phyloP scores from a whole-genome alignment of 2,113 vertebrate genomes.

The Apteryx owenii region DNA sequence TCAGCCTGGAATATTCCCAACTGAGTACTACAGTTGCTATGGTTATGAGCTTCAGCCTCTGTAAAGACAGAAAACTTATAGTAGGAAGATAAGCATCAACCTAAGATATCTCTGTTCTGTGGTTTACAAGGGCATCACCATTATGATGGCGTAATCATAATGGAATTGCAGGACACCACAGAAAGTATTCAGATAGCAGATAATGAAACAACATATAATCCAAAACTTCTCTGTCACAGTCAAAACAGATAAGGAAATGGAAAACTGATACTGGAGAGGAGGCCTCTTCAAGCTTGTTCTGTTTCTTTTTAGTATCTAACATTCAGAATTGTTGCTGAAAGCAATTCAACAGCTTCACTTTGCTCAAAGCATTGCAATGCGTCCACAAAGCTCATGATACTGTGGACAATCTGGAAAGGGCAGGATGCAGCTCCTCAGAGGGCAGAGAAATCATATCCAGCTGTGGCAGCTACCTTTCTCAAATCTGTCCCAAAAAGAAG shows the following conservation, averaged over 20 bases:
- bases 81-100: not conserved
- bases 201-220: not conserved
- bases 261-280: not conserved
- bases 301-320: not conserved
- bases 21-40: not conserved
- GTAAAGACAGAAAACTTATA: not conserved
- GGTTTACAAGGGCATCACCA: not conserved
- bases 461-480: not conserved
- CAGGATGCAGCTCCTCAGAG: not conserved
- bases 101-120: not conserved
- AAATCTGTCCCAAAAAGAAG: not conserved
- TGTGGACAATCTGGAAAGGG: not conserved
- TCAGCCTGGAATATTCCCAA: not conserved
- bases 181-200: not conserved
- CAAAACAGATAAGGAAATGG: constrained; percentile 1
- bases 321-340: not conserved
- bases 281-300: not conserved
- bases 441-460: not conserved
- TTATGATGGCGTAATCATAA: not conserved
- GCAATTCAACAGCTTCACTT: not conserved
- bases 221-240: not conserved
- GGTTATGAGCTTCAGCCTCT: not conserved
- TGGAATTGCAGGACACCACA: not conserved
- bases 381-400: not conserved
- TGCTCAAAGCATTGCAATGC: not conserved